phyloP scores from a whole-genome alignment of 2,797 vertebrate genomes.

The Sardinella longiceps region DNA sequence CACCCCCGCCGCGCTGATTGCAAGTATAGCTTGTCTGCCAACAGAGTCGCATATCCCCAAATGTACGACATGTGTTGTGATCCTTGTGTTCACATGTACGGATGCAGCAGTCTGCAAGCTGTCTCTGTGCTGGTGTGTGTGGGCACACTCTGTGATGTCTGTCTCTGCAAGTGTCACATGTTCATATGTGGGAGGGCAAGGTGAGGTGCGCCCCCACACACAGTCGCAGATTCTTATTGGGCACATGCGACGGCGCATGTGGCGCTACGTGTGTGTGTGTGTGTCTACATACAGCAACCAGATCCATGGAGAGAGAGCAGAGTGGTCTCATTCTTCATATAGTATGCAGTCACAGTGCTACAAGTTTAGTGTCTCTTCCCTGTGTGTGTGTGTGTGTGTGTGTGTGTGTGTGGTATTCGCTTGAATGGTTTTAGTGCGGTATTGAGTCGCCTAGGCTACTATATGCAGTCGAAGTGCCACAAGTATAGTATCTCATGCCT shows the following conservation, averaged over 20 bases:
- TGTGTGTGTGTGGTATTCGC: not conserved
- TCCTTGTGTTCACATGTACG: no score
- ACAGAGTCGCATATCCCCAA: no score
- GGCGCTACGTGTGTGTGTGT: not conserved
- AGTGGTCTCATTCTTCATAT: not conserved
- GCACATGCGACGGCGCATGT: not conserved
- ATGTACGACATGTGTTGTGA: no score
- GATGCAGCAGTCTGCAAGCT: no score
- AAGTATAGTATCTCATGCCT: slow-evolving; percentile 8
- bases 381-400: not conserved
- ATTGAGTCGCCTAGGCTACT: not conserved
- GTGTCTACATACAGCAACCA: no score
- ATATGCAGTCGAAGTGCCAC: not conserved
- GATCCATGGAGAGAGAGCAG: no score
- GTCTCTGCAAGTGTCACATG: not conserved
- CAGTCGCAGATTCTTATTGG: not conserved
- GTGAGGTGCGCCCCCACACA: not conserved
- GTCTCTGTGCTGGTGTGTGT: not conserved
- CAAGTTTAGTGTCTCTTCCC: not conserved
- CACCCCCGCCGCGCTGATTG: no score
- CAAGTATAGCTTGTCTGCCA: no score
- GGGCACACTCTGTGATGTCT: not conserved
- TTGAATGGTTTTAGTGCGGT: not conserved
- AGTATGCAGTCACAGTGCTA: not conserved
- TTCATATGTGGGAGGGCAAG: not conserved